Percentiles rank a stretch among this genome's conserved stretches.
phyloP scores from a whole-genome alignment of 2,888 invertebrate species.

The Ischnura elegans region DNA sequence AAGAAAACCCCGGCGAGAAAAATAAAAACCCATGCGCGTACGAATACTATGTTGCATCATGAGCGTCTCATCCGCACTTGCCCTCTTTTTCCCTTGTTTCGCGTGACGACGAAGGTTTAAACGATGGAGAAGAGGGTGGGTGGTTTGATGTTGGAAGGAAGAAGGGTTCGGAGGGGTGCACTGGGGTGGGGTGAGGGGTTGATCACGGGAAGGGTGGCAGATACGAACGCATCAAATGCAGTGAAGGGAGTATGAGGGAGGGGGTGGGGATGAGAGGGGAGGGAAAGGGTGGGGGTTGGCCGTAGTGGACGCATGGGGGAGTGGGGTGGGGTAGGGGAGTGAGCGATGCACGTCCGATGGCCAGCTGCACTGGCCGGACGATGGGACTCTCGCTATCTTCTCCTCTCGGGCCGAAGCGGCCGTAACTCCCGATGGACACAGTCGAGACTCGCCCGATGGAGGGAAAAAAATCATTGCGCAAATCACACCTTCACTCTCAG shows the following conservation, averaged over 20 bases:
- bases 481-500: background rate
- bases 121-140: background rate
- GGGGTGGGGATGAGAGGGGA: background rate
- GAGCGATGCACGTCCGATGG: slow-evolving; percentile 26
- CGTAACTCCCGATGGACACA: slow-evolving; percentile 48
- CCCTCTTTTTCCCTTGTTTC: slow-evolving; percentile 11
- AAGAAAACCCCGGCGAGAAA: background rate
- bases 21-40: background rate
- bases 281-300: background rate
- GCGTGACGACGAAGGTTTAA: slow-evolving; percentile 41
- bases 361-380: slow-evolving; percentile 29
- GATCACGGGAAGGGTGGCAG: background rate
- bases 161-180: background rate
- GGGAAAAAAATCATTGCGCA: background rate
- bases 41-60: slow-evolving; percentile 23
- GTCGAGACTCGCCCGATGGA: slow-evolving; percentile 24
- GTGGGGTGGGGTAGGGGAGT: background rate
- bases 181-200: too few species aligned
- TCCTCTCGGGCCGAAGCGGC: slow-evolving; percentile 46
- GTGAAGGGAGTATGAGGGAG: background rate
- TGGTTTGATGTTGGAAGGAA: too few species aligned
- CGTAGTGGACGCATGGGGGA: too few species aligned
- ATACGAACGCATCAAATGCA: slow-evolving; percentile 61
- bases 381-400: background rate
- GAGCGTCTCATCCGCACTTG: background rate